These are phyloP conservation scores for Rhea pennata DNA, from an alignment of 2,113 vertebrate species.

Conservation along the genomic window DNA sequence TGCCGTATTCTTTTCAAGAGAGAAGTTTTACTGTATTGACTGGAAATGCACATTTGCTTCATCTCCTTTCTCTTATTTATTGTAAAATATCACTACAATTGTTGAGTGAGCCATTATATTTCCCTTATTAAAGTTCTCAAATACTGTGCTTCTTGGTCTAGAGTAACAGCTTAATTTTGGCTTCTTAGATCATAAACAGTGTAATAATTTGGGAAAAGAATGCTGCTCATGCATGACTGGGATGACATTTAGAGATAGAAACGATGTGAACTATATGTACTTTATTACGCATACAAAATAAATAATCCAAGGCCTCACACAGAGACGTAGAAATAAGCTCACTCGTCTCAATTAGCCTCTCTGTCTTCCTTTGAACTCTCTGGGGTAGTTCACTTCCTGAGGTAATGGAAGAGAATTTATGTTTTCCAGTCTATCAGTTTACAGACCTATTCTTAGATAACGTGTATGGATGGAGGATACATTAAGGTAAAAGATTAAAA, in stretches of 20 bases:
- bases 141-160: not conserved
- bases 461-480: not conserved
- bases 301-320: conserved; percentile 36
- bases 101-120: not conserved
- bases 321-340: not conserved
- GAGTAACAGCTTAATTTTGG: not conserved
- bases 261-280: not conserved
- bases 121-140: not conserved
- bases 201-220: not conserved
- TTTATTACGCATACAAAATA: conserved; percentile 14
- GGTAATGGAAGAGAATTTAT: conserved; percentile 53
- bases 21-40: not conserved
- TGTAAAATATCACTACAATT: not conserved
- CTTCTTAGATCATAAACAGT: not conserved
- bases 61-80: not conserved
- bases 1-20: not conserved
- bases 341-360: conserved; percentile 1
- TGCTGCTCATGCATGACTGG: not conserved
- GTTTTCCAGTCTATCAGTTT: conserved; percentile 25
- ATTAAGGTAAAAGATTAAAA: conserved; percentile 19
- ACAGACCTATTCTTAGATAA: conserved; percentile 13
- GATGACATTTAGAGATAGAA: not conserved
- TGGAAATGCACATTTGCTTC: not conserved
- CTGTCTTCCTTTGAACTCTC: conserved; percentile 46
- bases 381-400: not conserved